Evolutionary conservation across 2,797 vertebrate genomes (phyloP), one percentile per base, ranked within the genome.

Genomic region (Halcyon leucocephala): DNA sequence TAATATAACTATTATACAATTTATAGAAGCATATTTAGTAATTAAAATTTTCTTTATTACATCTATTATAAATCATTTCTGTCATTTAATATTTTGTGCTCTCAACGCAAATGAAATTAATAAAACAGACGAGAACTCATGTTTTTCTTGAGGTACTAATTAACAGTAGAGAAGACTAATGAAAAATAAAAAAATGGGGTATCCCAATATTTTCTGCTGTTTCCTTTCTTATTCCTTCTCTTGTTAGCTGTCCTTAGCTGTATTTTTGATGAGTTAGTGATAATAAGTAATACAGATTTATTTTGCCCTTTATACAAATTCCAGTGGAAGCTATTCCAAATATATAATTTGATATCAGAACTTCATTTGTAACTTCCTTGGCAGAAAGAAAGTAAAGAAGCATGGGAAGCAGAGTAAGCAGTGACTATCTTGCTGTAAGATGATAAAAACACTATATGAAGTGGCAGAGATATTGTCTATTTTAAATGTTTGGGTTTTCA

Each of bases 91-190:
- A 42, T 54, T 74, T 88, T 26, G 3, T 64, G 22, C 52, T 94
- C n/a, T 25, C 52, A 67, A 91, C 82, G 19, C 31, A 86, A 87
- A 89, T 91, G 35, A 89, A 88, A 95, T 94, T 90, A 94, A 91
- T 92, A 64, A 26, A 77, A 57, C 41, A 83, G 76, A 84, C 12
- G 46, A 61, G 57, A 67, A 55, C 9, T 6, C 37, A 14, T 66
- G 6, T 79, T 95, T 95, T 77, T 95, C 74, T 94, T 65, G 86
- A 66, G 61, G n/a, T 80, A 26, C 52, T 83, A 92, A 93, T 95
- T 74, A 95, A 89, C 91, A 89, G 41, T 86, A 57, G 37, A 39
- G 37, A 39, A 39, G n/a, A 93, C 95, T 74, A 92, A 94, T 94
- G 85, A 71, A 55, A 95, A 91, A 67, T 10, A 8, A 3, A 86